A percentile compares a stretch with the other conserved stretches of the same genome.
Evolutionary conservation across 2,888 invertebrate species (phyloP).

Genomic region (Eristalis arbustorum): DNA sequence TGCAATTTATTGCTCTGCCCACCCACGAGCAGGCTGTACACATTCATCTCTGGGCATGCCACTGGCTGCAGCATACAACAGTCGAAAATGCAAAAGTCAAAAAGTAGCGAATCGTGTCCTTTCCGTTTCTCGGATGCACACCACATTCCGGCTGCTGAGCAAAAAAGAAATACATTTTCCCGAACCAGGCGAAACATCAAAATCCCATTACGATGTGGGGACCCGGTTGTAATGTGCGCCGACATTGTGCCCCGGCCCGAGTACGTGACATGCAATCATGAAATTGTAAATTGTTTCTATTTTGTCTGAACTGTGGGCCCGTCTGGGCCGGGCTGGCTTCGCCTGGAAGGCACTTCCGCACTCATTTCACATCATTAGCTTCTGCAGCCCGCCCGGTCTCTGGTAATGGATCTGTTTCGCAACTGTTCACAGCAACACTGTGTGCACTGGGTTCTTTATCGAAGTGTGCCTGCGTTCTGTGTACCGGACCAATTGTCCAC

Average conservation of each 20-base stretch:
- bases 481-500: constrained; percentile 15
- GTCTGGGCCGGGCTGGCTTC: background rate
- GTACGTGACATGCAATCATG: constrained; percentile 66
- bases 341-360: background rate
- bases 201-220: constrained; percentile 57
- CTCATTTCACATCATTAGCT: constrained; percentile 61
- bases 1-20: constrained; percentile 43
- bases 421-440: background rate
- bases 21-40: constrained; percentile 3
- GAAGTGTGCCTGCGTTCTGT: constrained; percentile 1
- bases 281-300: constrained; percentile 56
- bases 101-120: constrained; percentile 63
- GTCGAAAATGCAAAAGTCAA: constrained; percentile 56
- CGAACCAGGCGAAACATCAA: constrained; percentile 50
- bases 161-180: constrained; percentile 26
- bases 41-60: constrained; percentile 30
- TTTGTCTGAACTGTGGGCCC: background rate
- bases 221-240: constrained; percentile 48
- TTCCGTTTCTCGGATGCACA: constrained; percentile 9
- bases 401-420: background rate
- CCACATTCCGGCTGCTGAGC: background rate
- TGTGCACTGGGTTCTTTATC: background rate
- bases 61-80: background rate
- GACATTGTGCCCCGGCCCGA: constrained; percentile 40
- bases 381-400: constrained; percentile 9